Percentiles rank a stretch among this genome's conserved stretches.
Evolutionary conservation across 2,888 invertebrate genomes (phyloP).

Genomic region (Trichopoda pennipes): DNA sequence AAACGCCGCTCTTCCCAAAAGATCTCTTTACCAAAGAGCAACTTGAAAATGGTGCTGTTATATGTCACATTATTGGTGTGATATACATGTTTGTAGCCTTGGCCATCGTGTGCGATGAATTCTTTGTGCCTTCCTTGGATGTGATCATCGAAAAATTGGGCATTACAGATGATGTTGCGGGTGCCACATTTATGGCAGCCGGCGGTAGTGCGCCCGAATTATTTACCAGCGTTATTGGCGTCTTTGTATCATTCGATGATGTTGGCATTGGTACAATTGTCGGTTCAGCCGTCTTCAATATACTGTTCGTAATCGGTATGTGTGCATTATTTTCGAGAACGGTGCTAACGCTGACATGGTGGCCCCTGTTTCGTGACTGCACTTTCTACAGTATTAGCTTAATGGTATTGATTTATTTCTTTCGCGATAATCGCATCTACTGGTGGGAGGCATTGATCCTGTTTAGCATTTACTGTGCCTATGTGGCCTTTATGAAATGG

Average conservation of each 20-base stretch:
- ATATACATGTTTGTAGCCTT: conserved; percentile 99
- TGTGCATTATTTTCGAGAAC: conserved; percentile 97
- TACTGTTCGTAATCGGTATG: conserved; percentile 98
- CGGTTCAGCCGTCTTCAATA: conserved; percentile 98
- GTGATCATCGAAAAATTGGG: conserved; percentile 97
- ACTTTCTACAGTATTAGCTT: conserved; percentile 96
- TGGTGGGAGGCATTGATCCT: conserved; percentile 97
- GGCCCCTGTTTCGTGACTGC: conserved; percentile 98
- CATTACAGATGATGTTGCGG: conserved; percentile 98
- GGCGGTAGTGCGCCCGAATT: conserved; percentile 99
- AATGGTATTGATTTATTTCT: conserved; percentile 95
- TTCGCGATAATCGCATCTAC: conserved; percentile 93
- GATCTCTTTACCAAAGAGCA: conserved; percentile 94
- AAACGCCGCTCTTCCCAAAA: conserved; percentile 82
- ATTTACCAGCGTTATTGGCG: conserved; percentile 98
- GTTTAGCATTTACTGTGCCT: conserved; percentile 92
- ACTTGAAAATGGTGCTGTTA: conserved; percentile 92
- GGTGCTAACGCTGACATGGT: conserved; percentile 96
- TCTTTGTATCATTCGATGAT: conserved; percentile 98
- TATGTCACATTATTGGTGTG: conserved; percentile 96
- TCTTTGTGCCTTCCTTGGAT: conserved; percentile 98
- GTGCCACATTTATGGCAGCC: conserved; percentile 99
- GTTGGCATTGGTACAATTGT: conserved; percentile 98
- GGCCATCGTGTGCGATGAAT: conserved; percentile 99
- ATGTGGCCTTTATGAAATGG: conserved; percentile 98